Percentiles rank a stretch among this genome's conserved stretches.
Conservation (phyloP, 2,888 invertebrate species). For the Parthenolecanium corni region DNA sequence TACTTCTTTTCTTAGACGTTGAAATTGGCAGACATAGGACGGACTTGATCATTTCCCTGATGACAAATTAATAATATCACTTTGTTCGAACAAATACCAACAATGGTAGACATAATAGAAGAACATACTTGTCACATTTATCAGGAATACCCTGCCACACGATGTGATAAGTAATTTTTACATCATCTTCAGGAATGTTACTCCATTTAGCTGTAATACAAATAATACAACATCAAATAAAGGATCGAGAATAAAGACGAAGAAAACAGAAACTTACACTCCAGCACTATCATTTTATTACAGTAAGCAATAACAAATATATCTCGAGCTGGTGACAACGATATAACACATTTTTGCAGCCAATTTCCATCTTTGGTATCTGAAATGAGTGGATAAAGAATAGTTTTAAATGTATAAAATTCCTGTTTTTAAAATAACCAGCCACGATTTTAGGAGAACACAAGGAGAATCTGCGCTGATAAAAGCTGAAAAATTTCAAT, state of each 20-base stretch:
- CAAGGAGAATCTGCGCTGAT: background rate
- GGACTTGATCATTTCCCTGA: constrained; percentile 44
- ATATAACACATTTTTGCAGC: constrained; percentile 54
- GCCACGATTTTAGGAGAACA: background rate
- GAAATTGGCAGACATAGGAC: constrained; percentile 44
- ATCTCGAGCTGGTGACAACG: constrained; percentile 62
- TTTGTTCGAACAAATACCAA: background rate
- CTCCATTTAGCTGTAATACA: constrained; percentile 50
- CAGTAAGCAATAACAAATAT: constrained; percentile 55
- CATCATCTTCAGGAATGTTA: constrained; percentile 39
- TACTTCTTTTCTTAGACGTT: constrained; percentile 42
- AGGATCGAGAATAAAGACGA: background rate
- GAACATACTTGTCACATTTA: constrained; percentile 21
- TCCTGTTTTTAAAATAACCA: background rate
- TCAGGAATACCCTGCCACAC: constrained; percentile 28
- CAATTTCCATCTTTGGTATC: constrained; percentile 45
- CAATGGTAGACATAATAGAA: background rate
- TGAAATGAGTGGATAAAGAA: background rate
- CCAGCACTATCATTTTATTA: constrained; percentile 52
- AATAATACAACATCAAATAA: background rate
- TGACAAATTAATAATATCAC: background rate
- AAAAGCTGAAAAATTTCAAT: background rate
- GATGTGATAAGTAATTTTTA: constrained; percentile 45
- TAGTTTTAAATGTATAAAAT: background rate
- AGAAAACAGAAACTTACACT: constrained; percentile 39